Evolutionary conservation across 2,113 vertebrate genomes (phyloP), one percentile per base, ranked within the genome.

Genomic region (Anoura caudifer): DNA sequence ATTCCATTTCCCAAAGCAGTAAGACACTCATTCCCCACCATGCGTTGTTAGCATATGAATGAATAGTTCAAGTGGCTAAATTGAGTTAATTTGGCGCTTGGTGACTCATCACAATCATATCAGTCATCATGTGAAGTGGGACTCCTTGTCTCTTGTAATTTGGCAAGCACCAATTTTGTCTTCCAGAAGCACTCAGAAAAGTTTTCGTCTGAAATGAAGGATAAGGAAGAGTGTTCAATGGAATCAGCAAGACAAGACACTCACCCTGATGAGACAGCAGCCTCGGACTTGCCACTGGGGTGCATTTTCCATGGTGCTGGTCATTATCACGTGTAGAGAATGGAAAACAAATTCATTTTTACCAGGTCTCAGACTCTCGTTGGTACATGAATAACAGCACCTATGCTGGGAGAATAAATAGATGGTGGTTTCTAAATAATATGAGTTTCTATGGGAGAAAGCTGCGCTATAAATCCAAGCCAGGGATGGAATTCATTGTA

Each of bases 101-200:
- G 69, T 97, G 96, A 95, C 77, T 97, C 96, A 94, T 85, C 92
- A 85, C 87, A 88, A 87, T 97, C 47, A 56, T 38, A 45, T 50
- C 82, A 93, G 83, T 92, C 85, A 96, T 97, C 92, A 96, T n/a
- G 89, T 94, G 86, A 65, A 92, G 86, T 91, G 92, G 70, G 59
- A 63, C 79, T 79, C 93, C 56, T 83, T 95, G 96, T 96, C 96
- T 97, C 85, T 95, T 95, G 85, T 54, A 91, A 94, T 93, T 96
- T 96, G 93, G 91, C 81, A 90, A 86, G 77, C 61, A 79, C 31
- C 31, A 86, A 94, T 97, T 97, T 96, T 96, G 92, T 94, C 93
- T 96, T 95, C 81, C 88, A 97, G 97, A 97, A 95, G 82, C 69
- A 92, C 95, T 97, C 82, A 76, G 79, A 88, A 81, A 59, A 89